Evolutionary conservation across 2,797 vertebrate species (phyloP).

Genomic region (Gadopsis marmoratus): DNA sequence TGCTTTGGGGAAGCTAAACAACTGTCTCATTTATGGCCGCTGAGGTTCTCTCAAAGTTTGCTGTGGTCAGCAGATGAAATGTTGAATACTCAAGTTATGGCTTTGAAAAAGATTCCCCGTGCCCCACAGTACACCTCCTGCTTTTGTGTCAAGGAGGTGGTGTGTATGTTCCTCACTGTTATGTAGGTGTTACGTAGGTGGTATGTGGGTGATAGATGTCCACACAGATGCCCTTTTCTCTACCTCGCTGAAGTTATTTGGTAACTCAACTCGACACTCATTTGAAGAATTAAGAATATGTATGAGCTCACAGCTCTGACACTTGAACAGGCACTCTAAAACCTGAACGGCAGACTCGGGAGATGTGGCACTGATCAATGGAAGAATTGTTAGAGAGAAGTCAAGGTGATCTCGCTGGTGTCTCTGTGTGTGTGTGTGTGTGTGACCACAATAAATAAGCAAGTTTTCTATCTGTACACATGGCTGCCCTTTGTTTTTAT

Average conservation of each 20-base stretch:
- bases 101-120: slow-evolving; percentile 26
- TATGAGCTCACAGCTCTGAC: slow-evolving; percentile 48
- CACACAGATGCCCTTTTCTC: slow-evolving; percentile 71
- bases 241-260: slow-evolving; percentile 26
- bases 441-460: neutral
- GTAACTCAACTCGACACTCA: slow-evolving; percentile 10
- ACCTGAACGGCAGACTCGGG: slow-evolving; percentile 4
- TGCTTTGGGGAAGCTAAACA: slow-evolving; percentile 58
- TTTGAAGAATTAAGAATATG: slow-evolving; percentile 25
- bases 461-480: neutral
- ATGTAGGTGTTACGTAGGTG: slow-evolving; percentile 66
- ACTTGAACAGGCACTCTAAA: slow-evolving; percentile 27
- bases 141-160: slow-evolving; percentile 31
- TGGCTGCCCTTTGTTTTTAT: neutral
- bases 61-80: slow-evolving; percentile 52
- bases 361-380: slow-evolving; percentile 47
- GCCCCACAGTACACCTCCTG: neutral
- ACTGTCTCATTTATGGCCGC: slow-evolving; percentile 42
- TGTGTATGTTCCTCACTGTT: slow-evolving; percentile 38
- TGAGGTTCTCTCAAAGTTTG: slow-evolving; percentile 36
- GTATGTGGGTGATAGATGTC: slow-evolving; percentile 65
- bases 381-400: slow-evolving; percentile 46
- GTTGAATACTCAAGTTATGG: slow-evolving; percentile 34
- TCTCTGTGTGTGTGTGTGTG: neutral
- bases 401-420: slow-evolving; percentile 34